Conservation (phyloP, 2,888 invertebrate species). For the Matsumyia berberina region DNA sequence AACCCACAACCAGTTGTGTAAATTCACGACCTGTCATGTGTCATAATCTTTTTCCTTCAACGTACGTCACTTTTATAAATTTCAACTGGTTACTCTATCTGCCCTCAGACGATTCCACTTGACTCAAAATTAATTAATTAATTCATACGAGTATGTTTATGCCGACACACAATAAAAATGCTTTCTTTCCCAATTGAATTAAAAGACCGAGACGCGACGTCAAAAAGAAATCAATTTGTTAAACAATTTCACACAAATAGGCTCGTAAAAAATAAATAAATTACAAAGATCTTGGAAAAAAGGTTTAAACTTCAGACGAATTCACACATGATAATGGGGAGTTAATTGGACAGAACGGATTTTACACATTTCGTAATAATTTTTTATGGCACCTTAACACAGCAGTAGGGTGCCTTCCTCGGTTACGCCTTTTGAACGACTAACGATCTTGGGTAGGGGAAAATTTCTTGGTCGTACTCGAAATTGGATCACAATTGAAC, state of each 20-base stretch:
- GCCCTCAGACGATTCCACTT: neutral
- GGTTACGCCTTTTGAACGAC: slow-evolving; percentile 22
- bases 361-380: slow-evolving; percentile 25
- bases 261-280: neutral
- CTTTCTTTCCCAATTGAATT: neutral
- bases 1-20: too few relatives aligned
- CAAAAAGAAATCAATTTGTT: slow-evolving; percentile 21
- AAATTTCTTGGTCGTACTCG: slow-evolving; percentile 23
- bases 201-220: neutral
- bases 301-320: slow-evolving; percentile 11
- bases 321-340: slow-evolving; percentile 17
- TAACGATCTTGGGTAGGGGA: neutral
- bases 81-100: neutral
- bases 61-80: neutral
- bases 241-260: slow-evolving; percentile 11
- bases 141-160: neutral
- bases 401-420: neutral
- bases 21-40: neutral
- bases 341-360: slow-evolving; percentile 37
- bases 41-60: neutral
- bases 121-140: slow-evolving; percentile 19
- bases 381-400: slow-evolving; percentile 1
- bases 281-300: slow-evolving; percentile 1
- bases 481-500: slow-evolving; percentile 37
- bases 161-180: slow-evolving; percentile 1